Conservation (phyloP, 2,888 invertebrate species). For the Syrista parreyssii region DNA sequence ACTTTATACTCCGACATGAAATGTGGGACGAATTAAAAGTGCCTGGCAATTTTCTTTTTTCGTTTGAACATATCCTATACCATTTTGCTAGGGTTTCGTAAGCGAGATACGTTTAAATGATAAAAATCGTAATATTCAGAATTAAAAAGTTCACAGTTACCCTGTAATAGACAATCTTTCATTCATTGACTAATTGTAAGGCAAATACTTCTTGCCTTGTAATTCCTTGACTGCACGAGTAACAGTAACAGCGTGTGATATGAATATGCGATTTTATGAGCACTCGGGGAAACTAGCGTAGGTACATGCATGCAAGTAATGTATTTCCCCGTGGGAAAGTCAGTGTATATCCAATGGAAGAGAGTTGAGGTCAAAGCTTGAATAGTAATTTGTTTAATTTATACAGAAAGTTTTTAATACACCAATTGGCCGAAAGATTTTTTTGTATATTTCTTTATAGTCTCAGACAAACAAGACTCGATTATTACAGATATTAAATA, state of each 20-base stretch:
- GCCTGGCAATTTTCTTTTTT: not conserved
- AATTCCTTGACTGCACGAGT: not conserved
- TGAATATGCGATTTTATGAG: slow-evolving; percentile 51
- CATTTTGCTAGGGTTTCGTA: not conserved
- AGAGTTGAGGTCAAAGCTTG: not conserved
- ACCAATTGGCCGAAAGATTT: not conserved
- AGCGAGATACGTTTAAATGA: not conserved
- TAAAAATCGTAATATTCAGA: not conserved
- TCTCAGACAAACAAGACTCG: not conserved
- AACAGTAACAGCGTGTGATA: slow-evolving; percentile 27
- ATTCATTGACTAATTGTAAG: not conserved
- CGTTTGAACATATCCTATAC: not conserved
- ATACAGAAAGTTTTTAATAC: not conserved
- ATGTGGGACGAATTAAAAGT: not conserved
- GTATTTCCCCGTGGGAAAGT: slow-evolving; percentile 41
- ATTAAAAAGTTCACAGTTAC: not conserved
- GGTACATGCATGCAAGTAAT: slow-evolving; percentile 31
- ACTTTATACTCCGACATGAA: not conserved
- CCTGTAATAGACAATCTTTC: not conserved
- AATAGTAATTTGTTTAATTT: not conserved
- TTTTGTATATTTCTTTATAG: not conserved
- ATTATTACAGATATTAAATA: not conserved
- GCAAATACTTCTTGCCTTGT: not conserved
- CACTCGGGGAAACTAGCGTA: slow-evolving; percentile 41
- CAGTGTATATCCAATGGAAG: slow-evolving; percentile 2